A percentile compares a stretch with the other conserved stretches of the same genome.
Evolutionary conservation across 2,888 invertebrate species (phyloP).

Genomic region (Oxytorus armatus): DNA sequence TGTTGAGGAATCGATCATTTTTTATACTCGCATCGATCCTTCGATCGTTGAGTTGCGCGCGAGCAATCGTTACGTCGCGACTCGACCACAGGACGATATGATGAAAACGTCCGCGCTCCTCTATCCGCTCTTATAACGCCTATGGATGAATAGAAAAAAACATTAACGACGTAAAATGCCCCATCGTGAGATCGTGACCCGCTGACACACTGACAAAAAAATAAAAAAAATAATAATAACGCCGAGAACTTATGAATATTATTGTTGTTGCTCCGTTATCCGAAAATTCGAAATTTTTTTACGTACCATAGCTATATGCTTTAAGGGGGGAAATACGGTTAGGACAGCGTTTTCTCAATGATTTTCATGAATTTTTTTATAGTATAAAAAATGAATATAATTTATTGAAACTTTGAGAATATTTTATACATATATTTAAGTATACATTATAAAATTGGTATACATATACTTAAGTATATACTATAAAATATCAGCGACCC

Average conservation of each 20-base stretch:
- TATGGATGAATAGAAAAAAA: slow-evolving; percentile 65
- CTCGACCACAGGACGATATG: not conserved
- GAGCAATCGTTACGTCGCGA: slow-evolving; percentile 1
- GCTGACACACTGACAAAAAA: slow-evolving; percentile 77
- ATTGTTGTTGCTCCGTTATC: not conserved
- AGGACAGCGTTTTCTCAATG: too few species aligned
- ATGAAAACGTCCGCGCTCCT: not conserved
- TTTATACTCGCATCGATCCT: slow-evolving; percentile 17
- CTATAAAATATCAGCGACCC: too few species aligned
- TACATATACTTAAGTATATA: too few species aligned
- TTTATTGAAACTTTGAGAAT: too few species aligned
- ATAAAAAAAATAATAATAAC: slow-evolving; percentile 9
- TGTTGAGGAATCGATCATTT: slow-evolving; percentile 29
- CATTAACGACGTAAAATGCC: slow-evolving; percentile 71
- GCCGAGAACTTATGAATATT: slow-evolving; percentile 15
- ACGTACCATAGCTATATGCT: too few species aligned
- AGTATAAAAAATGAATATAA: too few species aligned
- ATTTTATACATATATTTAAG: too few species aligned
- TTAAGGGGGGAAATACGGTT: too few species aligned
- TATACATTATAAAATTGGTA: too few species aligned
- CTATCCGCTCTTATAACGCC: not conserved
- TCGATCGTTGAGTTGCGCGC: slow-evolving; percentile 18
- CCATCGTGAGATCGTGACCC: slow-evolving; percentile 77
- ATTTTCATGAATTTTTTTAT: too few species aligned
- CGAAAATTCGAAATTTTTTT: not conserved